Base-by-base conservation (phyloP, 2,797 vertebrate genomes). In the Alca torda region DNA sequence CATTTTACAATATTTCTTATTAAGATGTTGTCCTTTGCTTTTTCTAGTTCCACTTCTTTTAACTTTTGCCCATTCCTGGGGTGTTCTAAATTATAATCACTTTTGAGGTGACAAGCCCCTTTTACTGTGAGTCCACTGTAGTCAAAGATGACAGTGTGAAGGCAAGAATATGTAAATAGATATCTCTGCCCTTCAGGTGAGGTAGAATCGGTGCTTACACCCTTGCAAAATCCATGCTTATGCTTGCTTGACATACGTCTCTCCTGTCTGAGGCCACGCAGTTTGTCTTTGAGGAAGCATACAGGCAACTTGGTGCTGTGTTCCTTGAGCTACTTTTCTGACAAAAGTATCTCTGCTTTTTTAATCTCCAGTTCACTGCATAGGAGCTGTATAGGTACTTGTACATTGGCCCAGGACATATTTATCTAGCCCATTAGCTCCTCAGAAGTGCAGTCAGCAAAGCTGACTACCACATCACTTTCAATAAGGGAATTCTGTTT, bases 171-270 rank as follows among this genome's bases (percentile, higher is more conserved):
- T 24, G 10, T 63, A 63, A 57, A 73, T 2, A 1, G 1, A 60
- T 11, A 63, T 67, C 53, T 56, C 43, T 74, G 9, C 6, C 14
- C 5, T 87, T 84, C 1, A 1, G 8, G 18, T 50, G 30, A 39
- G 7, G 30, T 31, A 39, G 37, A 68, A 57, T 81, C 8, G 15
- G 8, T 59, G 8, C 14, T 75, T 45, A 37, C 3, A n/a, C 6
- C 1, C 21, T 37, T 78, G 5, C 16, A 78, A 81, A 86, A 86
- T n/a, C 48, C 20, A 16, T 48, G 39, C 8, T 78, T 86, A 10
- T 25, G 5, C 4, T 48, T 54, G 3, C 26, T 35, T 63, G 51
- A 45, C 3, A 1, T 16, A 8, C 0, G 0, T 57, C n/a, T 65
- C 13, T 74, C 14, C 26, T 70, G 8, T 17, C 19, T 4, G 2